phyloP scores from a whole-genome alignment of 2,797 vertebrate genomes.

The Choloepus didactylus region DNA sequence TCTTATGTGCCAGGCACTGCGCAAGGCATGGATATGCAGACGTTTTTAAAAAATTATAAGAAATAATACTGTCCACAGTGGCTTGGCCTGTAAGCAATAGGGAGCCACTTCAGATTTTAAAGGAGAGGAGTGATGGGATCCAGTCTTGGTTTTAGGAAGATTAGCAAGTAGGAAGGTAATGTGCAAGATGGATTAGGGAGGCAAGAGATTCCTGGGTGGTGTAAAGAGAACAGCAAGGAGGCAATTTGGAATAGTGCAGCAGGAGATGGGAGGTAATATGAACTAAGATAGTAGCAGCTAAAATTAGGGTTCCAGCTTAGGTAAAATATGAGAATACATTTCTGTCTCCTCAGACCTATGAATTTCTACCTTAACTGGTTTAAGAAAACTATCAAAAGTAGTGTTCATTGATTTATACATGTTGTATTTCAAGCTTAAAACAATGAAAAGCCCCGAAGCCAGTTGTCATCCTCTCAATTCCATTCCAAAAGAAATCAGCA shows the following conservation, averaged over 20 bases:
- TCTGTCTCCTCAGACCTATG: neutral
- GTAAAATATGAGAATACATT: neutral
- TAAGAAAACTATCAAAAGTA: neutral
- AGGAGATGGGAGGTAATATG: neutral
- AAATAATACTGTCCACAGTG: constrained; percentile 34
- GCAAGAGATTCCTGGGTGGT: neutral
- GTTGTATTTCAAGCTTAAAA: constrained; percentile 11
- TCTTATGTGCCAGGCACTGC: neutral
- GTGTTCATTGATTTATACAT: neutral
- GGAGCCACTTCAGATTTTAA: constrained; percentile 6
- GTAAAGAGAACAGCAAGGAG: neutral
- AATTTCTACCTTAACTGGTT: constrained; percentile 6
- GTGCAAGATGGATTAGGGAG: neutral
- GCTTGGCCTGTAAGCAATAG: neutral
- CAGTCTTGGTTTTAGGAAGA: neutral
- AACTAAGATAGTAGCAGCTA: neutral
- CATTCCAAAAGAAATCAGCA: neutral
- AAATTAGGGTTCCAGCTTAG: neutral
- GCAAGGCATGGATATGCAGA: neutral
- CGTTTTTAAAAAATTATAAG: neutral
- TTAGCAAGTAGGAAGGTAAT: neutral
- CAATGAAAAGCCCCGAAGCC: constrained; percentile 30
- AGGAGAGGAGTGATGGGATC: neutral
- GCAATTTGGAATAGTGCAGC: neutral
- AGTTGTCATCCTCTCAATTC: neutral